Percentiles rank a stretch among this genome's conserved stretches.
These are phyloP conservation scores for Cirrhinus molitorella DNA, from an alignment of 2,797 vertebrate species.

Conservation along the genomic window DNA sequence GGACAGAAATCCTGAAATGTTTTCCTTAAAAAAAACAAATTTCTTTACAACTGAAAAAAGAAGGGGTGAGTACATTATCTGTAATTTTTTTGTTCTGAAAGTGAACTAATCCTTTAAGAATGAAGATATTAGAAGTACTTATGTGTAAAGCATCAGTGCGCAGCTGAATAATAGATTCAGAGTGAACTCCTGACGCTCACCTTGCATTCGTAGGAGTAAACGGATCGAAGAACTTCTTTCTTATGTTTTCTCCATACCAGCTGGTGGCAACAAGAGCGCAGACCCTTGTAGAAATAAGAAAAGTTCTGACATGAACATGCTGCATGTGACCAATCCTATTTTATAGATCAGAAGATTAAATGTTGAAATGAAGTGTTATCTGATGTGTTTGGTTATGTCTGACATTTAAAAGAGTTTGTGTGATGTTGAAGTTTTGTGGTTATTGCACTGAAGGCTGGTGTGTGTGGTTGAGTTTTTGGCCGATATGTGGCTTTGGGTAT, in stretches of 20 bases:
- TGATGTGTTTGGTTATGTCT: background rate
- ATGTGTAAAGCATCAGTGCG: background rate
- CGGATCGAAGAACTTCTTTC: conserved; percentile 77
- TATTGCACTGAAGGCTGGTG: background rate
- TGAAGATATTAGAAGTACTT: background rate
- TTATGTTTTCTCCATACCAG: conserved; percentile 79
- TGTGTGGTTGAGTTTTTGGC: background rate
- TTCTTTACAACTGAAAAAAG: too few relatives aligned
- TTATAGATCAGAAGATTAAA: too few relatives aligned
- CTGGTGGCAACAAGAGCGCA: conserved; percentile 74
- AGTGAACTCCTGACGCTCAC: conserved; percentile 61
- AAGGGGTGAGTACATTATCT: too few relatives aligned
- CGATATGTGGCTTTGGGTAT: background rate
- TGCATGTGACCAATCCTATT: background rate
- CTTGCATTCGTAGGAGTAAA: conserved; percentile 80
- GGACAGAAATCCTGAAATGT: too few relatives aligned
- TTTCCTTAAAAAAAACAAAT: too few relatives aligned
- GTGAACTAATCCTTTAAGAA: too few relatives aligned
- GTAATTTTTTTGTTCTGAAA: too few relatives aligned
- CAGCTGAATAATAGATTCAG: background rate
- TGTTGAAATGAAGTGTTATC: too few relatives aligned
- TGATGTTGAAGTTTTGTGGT: background rate
- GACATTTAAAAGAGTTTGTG: background rate
- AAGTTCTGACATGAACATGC: background rate
- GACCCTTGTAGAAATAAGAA: conserved; percentile 69